These are phyloP conservation scores for Adela reaumurella DNA, from an alignment of 2,888 invertebrate genomes.

Conservation along the genomic window DNA sequence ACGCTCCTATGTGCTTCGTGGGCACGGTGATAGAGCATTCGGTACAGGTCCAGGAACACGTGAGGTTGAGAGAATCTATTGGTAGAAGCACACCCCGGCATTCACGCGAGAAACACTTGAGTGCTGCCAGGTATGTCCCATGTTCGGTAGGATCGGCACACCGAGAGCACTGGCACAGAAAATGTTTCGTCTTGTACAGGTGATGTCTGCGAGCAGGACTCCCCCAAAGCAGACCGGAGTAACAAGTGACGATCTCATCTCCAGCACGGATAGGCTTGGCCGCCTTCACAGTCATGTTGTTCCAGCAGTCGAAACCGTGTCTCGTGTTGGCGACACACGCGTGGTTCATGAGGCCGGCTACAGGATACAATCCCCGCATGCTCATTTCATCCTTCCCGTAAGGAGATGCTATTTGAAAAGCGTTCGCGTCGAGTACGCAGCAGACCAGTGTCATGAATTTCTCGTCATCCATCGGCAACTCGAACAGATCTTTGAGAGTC, in stretches of 20 bases:
- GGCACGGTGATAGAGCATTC: constrained; percentile 48
- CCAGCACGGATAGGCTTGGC: constrained; percentile 55
- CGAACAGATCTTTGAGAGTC: constrained; percentile 43
- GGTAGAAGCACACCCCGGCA: constrained; percentile 58
- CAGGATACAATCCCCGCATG: constrained; percentile 63
- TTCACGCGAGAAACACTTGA: constrained; percentile 50
- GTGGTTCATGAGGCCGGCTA: constrained; percentile 67
- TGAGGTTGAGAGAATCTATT: constrained; percentile 47
- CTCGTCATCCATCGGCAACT: constrained; percentile 53
- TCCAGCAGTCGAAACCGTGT: constrained; percentile 55
- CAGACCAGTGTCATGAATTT: constrained; percentile 57
- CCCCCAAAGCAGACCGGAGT: constrained; percentile 65
- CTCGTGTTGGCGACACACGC: constrained; percentile 65
- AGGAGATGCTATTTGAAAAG: constrained; percentile 58
- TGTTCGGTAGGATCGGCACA: constrained; percentile 67
- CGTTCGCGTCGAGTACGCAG: constrained; percentile 63
- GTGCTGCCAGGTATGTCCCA: constrained; percentile 55
- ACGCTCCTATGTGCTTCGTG: constrained; percentile 42
- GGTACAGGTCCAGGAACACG: constrained; percentile 58
- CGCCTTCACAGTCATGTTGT: constrained; percentile 59
- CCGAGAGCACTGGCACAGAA: constrained; percentile 61
- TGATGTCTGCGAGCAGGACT: constrained; percentile 61
- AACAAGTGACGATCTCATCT: constrained; percentile 63
- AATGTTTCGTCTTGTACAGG: constrained; percentile 64
- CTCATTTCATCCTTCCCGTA: constrained; percentile 45